Conservation (phyloP, 2,888 invertebrate genomes). For the Choreutis nemorana region DNA sequence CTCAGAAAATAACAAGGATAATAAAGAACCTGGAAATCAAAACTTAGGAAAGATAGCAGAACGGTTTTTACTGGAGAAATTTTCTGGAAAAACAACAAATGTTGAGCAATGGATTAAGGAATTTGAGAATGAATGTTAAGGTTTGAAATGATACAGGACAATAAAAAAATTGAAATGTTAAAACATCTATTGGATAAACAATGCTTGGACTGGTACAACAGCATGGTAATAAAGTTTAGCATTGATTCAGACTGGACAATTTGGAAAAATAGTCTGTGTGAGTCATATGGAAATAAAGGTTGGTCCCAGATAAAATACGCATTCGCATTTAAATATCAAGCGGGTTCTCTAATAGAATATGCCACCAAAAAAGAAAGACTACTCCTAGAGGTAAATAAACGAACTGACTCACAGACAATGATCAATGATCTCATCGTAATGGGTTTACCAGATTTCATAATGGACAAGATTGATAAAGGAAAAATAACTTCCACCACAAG, state of each 20-base stretch:
- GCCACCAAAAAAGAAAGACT: slow-evolving; percentile 17
- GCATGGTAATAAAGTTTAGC: slow-evolving; percentile 11
- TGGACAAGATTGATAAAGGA: slow-evolving; percentile 8
- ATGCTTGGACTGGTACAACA: slow-evolving; percentile 11
- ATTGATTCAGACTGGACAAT: slow-evolving; percentile 10
- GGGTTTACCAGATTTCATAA: slow-evolving; percentile 7
- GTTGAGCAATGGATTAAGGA: slow-evolving; percentile 6
- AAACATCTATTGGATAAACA: slow-evolving; percentile 8
- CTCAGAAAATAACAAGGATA: slow-evolving; percentile 5
- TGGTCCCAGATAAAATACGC: slow-evolving; percentile 15
- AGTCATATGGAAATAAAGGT: slow-evolving; percentile 16
- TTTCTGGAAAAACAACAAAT: slow-evolving; percentile 7
- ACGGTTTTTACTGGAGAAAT: slow-evolving; percentile 6
- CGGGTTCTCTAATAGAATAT: slow-evolving; percentile 19
- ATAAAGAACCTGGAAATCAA: slow-evolving; percentile 5
- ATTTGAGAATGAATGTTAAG: slow-evolving; percentile 10
- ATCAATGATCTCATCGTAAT: slow-evolving; percentile 10
- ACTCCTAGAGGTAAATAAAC: slow-evolving; percentile 10
- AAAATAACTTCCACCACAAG: too few relatives aligned
- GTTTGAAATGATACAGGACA: too few relatives aligned
- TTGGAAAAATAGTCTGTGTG: slow-evolving; percentile 16
- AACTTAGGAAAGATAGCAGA: not conserved
- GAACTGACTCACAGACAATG: slow-evolving; percentile 8
- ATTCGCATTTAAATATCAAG: slow-evolving; percentile 15
- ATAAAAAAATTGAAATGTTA: slow-evolving; percentile 10